Conservation (phyloP, 2,113 vertebrate genomes). For the Hirundichthys speculiger region DNA sequence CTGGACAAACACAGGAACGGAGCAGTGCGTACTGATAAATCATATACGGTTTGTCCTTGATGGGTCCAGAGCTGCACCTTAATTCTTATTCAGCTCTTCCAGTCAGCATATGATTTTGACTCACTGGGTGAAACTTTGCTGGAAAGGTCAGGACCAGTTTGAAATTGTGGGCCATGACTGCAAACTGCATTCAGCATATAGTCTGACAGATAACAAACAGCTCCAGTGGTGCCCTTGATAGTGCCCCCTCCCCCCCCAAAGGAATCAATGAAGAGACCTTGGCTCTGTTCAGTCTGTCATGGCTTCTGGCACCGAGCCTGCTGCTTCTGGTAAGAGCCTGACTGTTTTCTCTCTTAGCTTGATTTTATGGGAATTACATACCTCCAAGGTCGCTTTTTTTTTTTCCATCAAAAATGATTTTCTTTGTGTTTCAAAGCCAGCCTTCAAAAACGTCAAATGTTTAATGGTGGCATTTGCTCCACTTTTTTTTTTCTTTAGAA, state of each 20-base stretch:
- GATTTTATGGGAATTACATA: conserved; percentile 16
- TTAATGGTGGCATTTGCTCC: conserved; percentile 14
- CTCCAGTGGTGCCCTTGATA: conserved; percentile 52
- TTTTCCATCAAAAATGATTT: not conserved
- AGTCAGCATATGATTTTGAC: conserved; percentile 36
- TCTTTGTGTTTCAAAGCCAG: conserved; percentile 4
- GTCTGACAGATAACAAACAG: conserved; percentile 64
- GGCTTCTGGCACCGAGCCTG: conserved; percentile 45
- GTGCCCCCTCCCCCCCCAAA: conserved; percentile 25
- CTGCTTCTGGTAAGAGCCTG: conserved; percentile 34
- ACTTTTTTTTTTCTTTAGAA: not conserved
- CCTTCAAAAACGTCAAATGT: conserved; percentile 14
- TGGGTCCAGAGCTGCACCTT: conserved; percentile 11
- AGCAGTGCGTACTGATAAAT: not conserved
- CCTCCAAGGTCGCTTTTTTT: not conserved
- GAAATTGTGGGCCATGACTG: conserved; percentile 47
- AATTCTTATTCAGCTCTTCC: conserved; percentile 50
- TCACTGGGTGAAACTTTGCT: conserved; percentile 32
- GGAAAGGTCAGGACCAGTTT: conserved; percentile 60
- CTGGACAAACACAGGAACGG: not conserved
- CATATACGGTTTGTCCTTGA: conserved; percentile 28
- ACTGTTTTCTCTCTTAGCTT: conserved; percentile 28
- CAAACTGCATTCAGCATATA: conserved; percentile 36
- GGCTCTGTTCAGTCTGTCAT: conserved; percentile 43
- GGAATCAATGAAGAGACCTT: conserved; percentile 64